Percentiles rank a stretch among this genome's conserved stretches.
Conservation (phyloP, 2,797 vertebrate species). For the Melanotaenia nigrans region DNA sequence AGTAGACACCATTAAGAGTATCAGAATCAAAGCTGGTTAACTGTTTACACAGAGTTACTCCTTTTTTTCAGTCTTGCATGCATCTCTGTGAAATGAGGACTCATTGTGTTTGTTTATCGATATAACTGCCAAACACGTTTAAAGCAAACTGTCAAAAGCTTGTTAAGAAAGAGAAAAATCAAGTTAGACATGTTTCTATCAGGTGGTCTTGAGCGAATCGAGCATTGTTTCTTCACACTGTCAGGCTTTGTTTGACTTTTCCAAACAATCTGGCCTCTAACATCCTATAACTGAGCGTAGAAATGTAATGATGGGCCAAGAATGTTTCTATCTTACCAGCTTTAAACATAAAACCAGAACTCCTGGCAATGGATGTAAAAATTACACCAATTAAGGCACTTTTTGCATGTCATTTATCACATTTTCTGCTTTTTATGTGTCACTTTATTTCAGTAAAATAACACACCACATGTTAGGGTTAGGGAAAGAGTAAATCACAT, state of each 20-base stretch:
- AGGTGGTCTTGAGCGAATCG: neutral
- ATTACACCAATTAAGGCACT: too few species aligned
- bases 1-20: constrained; percentile 22
- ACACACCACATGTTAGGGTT: too few species aligned
- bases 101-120: neutral
- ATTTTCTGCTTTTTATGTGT: too few species aligned
- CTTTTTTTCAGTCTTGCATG: neutral
- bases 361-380: too few species aligned
- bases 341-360: too few species aligned
- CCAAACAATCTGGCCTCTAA: neutral
- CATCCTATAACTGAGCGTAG: neutral
- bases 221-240: neutral
- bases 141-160: neutral
- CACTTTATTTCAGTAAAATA: too few species aligned
- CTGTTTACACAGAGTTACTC: constrained; percentile 9
- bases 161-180: neutral
- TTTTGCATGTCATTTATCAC: too few species aligned
- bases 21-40: constrained; percentile 17
- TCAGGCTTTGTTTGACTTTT: neutral
- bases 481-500: too few species aligned
- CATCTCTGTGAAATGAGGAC: neutral
- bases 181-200: neutral
- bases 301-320: neutral
- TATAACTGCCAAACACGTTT: neutral
- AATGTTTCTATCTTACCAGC: neutral